A percentile compares a stretch with the other conserved stretches of the same genome.
These are phyloP conservation scores for Cettia cetti DNA, from an alignment of 2,113 vertebrate genomes.

Conservation along the genomic window DNA sequence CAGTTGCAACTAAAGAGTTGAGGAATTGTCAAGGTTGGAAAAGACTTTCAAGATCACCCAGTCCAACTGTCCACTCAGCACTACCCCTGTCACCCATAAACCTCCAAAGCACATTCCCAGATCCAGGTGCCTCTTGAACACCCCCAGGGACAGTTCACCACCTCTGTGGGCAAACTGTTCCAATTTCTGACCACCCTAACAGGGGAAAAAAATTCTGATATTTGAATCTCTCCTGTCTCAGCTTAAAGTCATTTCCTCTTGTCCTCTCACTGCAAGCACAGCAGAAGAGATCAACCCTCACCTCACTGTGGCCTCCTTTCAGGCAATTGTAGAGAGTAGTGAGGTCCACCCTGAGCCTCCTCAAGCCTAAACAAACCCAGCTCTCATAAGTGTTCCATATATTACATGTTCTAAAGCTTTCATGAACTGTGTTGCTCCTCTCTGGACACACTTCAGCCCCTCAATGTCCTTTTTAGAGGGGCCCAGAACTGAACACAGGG, in stretches of 20 bases:
- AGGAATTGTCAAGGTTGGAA: not conserved
- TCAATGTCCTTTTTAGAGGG: not conserved
- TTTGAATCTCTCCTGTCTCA: not conserved
- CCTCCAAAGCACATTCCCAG: not conserved
- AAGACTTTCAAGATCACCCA: not conserved
- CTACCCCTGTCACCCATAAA: not conserved
- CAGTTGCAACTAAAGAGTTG: not conserved
- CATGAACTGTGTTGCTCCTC: not conserved
- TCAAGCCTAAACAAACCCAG: not conserved
- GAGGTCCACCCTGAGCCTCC: not conserved
- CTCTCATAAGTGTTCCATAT: not conserved
- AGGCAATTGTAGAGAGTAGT: not conserved
- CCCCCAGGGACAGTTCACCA: not conserved
- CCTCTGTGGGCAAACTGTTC: not conserved
- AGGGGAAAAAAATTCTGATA: not conserved
- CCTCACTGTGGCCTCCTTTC: not conserved
- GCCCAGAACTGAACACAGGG: not conserved
- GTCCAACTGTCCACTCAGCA: not conserved
- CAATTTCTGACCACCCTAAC: not conserved
- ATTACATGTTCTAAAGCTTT: not conserved
- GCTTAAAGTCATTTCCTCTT: not conserved
- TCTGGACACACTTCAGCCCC: rapidly evolving
- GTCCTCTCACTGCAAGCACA: not conserved
- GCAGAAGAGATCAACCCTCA: not conserved
- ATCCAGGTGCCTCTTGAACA: not conserved